These are phyloP conservation scores for Papilio helenus DNA, from an alignment of 1,140 invertebrate species.

Conservation along the genomic window DNA sequence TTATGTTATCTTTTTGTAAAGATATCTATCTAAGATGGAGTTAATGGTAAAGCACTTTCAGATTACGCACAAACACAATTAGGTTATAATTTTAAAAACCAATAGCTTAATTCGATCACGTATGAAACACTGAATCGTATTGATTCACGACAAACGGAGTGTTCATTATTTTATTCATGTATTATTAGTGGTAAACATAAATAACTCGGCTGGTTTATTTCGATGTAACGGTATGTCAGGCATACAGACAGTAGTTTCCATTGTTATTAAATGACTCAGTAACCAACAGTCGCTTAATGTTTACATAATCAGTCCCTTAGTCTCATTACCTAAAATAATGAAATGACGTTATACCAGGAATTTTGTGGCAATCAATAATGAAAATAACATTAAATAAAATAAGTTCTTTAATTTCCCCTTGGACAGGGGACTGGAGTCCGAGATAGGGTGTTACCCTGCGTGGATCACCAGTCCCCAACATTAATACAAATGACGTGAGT, in stretches of 20 bases:
- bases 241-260: conserved; percentile 52
- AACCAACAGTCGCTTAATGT: background rate
- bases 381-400: background rate
- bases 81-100: background rate
- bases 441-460: no score
- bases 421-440: no score
- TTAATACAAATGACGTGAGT: background rate
- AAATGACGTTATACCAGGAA: no score
- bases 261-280: conserved; percentile 43
- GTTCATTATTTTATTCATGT: conserved; percentile 36
- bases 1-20: background rate
- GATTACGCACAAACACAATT: no score
- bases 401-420: no score
- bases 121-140: background rate
- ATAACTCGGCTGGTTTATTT: conserved; percentile 49
- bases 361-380: background rate
- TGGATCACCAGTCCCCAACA: no score
- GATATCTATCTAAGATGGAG: background rate
- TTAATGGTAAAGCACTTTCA: no score
- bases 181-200: conserved; percentile 45
- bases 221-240: conserved; percentile 51
- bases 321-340: background rate
- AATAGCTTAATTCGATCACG: conserved; percentile 29
- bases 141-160: conserved; percentile 1
- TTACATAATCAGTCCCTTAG: background rate